A percentile compares a stretch with the other conserved stretches of the same genome.
phyloP scores from a whole-genome alignment of 1,140 invertebrate genomes.

The Drosophila eugracilis region DNA sequence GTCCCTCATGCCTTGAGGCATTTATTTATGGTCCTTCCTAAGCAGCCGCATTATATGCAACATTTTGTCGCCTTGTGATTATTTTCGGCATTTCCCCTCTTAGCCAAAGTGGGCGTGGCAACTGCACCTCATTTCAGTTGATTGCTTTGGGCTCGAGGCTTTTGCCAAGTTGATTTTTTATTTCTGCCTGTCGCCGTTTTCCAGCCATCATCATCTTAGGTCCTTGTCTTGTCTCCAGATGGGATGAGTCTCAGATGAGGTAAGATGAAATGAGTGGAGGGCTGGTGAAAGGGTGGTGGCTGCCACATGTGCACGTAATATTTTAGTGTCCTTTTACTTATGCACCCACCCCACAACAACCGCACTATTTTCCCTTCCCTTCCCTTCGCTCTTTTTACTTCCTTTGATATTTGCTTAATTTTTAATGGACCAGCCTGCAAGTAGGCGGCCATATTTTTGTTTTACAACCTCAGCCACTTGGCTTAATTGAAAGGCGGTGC shows the following conservation, averaged over 20 bases:
- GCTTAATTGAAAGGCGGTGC: constrained; percentile 65
- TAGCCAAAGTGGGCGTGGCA: constrained; percentile 29
- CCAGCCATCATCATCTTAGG: constrained; percentile 40
- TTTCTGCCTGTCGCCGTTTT: constrained; percentile 21
- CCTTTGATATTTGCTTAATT: constrained; percentile 71
- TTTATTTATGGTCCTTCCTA: constrained; percentile 47
- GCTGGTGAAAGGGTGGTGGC: background rate
- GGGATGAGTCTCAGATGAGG: background rate
- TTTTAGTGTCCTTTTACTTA: constrained; percentile 74
- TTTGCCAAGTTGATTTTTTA: constrained; percentile 44
- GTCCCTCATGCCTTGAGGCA: constrained; percentile 33
- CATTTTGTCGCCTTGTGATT: constrained; percentile 79
- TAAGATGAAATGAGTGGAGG: background rate
- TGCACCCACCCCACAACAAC: constrained; percentile 1
- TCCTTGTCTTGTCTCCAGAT: constrained; percentile 19
- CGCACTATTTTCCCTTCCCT: background rate
- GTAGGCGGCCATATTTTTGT: constrained; percentile 60
- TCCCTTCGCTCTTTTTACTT: constrained; percentile 22
- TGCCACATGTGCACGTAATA: constrained; percentile 74
- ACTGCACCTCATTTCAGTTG: constrained; percentile 76
- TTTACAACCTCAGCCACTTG: constrained; percentile 67
- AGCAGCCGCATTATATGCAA: constrained; percentile 76
- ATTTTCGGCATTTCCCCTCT: constrained; percentile 62
- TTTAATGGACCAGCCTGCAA: constrained; percentile 69
- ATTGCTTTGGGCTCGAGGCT: constrained; percentile 60